Base-by-base conservation (phyloP, 2,888 invertebrate genomes). In the Amphipyra berbera region DNA sequence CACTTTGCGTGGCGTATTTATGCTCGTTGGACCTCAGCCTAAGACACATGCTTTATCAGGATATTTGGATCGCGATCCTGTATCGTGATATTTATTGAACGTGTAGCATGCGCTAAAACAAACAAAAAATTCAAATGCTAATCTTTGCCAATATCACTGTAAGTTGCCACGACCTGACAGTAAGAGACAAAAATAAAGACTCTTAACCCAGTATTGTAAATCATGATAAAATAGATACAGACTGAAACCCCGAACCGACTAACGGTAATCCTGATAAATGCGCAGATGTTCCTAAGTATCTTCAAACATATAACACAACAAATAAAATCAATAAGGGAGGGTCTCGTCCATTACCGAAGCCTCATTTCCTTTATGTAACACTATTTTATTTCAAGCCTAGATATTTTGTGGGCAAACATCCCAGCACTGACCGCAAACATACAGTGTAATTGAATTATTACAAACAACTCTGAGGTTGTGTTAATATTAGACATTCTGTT, bases 401-500 rank as follows among this genome's bases (percentile, higher is more conserved):
- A 42, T 54, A 60, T 70, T 72, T 64, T 63, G 47, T 37, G 47
- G 33, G 41, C 8, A 47, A 58, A 47, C 63, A 60, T 42, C 41
- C 41, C 9, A 45, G 15, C n/a, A 50, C 12, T 68, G 41, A 60
- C 61, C 71, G 38, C 64, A 63, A 55, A 66, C 46, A 54, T 44
- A 42, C 49, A 42, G 35, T 62, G 48, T 61, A 62, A 64, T 68
- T 57, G 47, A 72, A 77, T 68, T 47, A 50, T 49, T 63, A 52
- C 44, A 58, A 55, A 65, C 59, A 66, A 53, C 52, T 59, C 53
- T 53, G 62, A 57, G 68, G 66, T 71, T 74, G 66, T 65, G 72
- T 56, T 65, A 61, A 62, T 61, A 63, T 63, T 63, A 70, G 61
- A 62, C 45, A 67, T 76, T 68, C 40, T 30, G 65, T 58, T 68